phyloP scores from a whole-genome alignment of 1,140 invertebrate genomes.

The Magallana gigas region DNA sequence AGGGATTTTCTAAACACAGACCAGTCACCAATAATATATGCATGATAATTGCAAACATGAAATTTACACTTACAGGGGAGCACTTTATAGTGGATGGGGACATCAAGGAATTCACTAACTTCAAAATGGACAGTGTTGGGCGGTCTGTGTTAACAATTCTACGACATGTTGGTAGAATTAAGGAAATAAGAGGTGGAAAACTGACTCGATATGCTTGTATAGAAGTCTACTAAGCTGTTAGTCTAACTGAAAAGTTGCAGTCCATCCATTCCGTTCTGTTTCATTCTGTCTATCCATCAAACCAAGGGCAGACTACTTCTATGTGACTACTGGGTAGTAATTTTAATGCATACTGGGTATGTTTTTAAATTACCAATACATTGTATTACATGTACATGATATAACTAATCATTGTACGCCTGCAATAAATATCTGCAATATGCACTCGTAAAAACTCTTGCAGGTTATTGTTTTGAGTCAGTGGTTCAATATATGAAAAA shows the following conservation, averaged over 20 bases:
- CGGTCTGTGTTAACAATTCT: conserved; percentile 71
- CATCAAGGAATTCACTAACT: conserved; percentile 66
- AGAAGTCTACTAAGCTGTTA: conserved; percentile 59
- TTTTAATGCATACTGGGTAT: no score
- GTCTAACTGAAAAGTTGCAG: neutral
- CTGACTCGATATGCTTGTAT: conserved; percentile 68
- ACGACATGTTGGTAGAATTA: conserved; percentile 71
- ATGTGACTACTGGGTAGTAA: neutral
- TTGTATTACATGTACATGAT: no score
- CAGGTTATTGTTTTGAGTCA: no score
- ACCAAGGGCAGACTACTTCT: neutral
- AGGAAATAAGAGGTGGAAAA: conserved; percentile 71
- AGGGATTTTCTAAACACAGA: no score
- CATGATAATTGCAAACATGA: no score
- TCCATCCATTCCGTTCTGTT: neutral
- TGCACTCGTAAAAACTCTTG: no score
- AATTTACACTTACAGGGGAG: conserved; percentile 66
- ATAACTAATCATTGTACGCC: no score
- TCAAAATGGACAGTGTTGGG: conserved; percentile 70
- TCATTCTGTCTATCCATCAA: neutral
- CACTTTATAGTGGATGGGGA: conserved; percentile 75
- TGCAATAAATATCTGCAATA: no score
- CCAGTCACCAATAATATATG: no score
- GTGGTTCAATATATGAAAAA: no score
- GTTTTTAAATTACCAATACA: no score